A percentile compares a stretch with the other conserved stretches of the same genome.
These are phyloP conservation scores for Druon quercuslanigerum DNA, from an alignment of 1,140 invertebrate genomes.

Conservation along the genomic window DNA sequence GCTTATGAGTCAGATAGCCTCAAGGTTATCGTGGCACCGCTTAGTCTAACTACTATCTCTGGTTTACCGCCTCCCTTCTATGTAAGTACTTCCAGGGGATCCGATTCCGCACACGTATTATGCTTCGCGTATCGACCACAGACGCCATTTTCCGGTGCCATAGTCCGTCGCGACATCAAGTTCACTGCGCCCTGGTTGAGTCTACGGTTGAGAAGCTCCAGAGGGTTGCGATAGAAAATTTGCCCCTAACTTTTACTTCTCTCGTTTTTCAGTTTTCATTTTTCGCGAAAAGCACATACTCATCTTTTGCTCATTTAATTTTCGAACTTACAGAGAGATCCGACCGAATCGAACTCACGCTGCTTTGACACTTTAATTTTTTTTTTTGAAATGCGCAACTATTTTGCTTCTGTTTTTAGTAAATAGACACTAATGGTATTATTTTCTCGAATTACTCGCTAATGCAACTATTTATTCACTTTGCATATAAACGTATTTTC, in stretches of 20 bases:
- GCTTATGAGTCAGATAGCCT: not conserved
- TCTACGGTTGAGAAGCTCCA: constrained; percentile 33
- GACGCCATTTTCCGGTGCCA: constrained; percentile 58
- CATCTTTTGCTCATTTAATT: no score
- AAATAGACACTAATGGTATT: no score
- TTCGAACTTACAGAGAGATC: no score
- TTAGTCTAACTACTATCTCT: constrained; percentile 2
- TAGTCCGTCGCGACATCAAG: constrained; percentile 55
- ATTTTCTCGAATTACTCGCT: no score
- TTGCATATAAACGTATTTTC: no score
- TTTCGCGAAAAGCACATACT: no score
- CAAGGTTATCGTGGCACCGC: constrained; percentile 2
- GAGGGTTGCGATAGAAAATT: constrained; percentile 6
- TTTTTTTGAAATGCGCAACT: no score
- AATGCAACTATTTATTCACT: no score
- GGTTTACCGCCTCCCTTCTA: not conserved
- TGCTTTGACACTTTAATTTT: no score
- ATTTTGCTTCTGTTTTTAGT: no score
- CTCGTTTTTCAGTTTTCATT: not conserved
- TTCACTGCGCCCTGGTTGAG: constrained; percentile 55
- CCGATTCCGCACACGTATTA: not conserved
- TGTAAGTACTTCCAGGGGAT: not conserved
- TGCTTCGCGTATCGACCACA: constrained; percentile 57
- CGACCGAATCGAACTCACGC: no score
- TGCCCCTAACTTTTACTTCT: not conserved